Evolutionary conservation across 2,888 invertebrate genomes (phyloP), one percentile per base, ranked within the genome.

Genomic region (Parnassius orleans): DNA sequence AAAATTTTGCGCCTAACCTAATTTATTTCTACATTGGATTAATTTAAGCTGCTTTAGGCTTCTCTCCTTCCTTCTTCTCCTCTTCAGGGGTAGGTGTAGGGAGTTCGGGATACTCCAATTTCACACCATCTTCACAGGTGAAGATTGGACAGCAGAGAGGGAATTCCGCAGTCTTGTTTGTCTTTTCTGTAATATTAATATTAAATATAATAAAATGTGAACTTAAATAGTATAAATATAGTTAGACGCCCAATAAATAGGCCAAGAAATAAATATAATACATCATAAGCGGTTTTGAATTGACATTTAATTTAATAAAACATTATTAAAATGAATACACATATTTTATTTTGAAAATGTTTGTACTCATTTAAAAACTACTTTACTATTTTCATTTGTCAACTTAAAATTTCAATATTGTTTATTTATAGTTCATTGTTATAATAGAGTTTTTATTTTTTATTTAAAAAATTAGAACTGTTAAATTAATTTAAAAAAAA

Each of bases 111-210:
- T 96, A 97, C 84, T 97, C 97, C 75, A 97, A 87, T 75, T 95
- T 96, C 59, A 94, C 96, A 51, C 97, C 97, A 19, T 95, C 94
- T 80, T 97, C 97, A 86, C 97, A 97, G 10, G 95, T 95, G 92
- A 97, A 97, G 68, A 90, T 90, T 1, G 97, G 97, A 81, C 97
- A 98, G 84, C 97, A 97, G 43, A 91, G 93, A 9, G 97, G 97
- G 94, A 97, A 98, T 1, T 95, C 89, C 1, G 97, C 97, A 10
- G 97, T 96, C 87, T 97, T 97, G 93, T 97, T 97, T 78, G 97
- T 97, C 83, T 96, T 96, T 9, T 96, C 96, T 87, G 93, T 57
- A 84, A 92, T 69, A 5, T 46, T 61, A 69, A 48, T 69, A 60
- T 46, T 41, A 58, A 61, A 48, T 61, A 70, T 47, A 70, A 61